Conservation (phyloP, 1,140 invertebrate species). For the Copidosoma floridanum region DNA sequence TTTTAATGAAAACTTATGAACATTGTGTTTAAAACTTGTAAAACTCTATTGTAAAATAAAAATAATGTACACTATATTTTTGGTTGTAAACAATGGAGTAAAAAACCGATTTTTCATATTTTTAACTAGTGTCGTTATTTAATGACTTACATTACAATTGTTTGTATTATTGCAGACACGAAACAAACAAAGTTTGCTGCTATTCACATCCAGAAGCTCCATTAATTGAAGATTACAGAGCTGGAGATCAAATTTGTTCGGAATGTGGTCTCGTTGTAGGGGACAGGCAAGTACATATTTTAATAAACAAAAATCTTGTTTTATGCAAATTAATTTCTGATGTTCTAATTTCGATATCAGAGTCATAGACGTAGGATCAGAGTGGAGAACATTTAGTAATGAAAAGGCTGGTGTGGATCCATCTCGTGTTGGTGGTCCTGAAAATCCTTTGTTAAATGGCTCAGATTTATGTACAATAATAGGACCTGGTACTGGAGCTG, state of each 20-base stretch:
- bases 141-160: too few species aligned
- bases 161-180: conserved; percentile 62
- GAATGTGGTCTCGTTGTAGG: conserved; percentile 99
- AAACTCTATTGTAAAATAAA: too few species aligned
- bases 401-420: conserved; percentile 96
- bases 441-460: conserved; percentile 94
- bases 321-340: background rate
- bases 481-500: conserved; percentile 83
- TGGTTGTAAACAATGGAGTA: too few species aligned
- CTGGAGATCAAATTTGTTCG: conserved; percentile 98
- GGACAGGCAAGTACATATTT: conserved; percentile 71
- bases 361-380: conserved; percentile 99
- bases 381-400: conserved; percentile 99
- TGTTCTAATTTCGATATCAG: conserved; percentile 58
- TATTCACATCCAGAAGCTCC: conserved; percentile 92
- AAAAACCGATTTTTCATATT: too few species aligned
- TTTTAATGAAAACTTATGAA: too few species aligned
- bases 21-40: too few species aligned
- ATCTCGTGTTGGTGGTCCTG: conserved; percentile 95
- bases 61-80: too few species aligned
- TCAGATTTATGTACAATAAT: conserved; percentile 98
- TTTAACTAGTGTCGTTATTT: too few species aligned
- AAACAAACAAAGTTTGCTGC: conserved; percentile 81
- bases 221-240: conserved; percentile 96
- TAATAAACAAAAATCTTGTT: background rate